Conservation (phyloP, 2,113 vertebrate species). For the Pholis gunnellus region DNA sequence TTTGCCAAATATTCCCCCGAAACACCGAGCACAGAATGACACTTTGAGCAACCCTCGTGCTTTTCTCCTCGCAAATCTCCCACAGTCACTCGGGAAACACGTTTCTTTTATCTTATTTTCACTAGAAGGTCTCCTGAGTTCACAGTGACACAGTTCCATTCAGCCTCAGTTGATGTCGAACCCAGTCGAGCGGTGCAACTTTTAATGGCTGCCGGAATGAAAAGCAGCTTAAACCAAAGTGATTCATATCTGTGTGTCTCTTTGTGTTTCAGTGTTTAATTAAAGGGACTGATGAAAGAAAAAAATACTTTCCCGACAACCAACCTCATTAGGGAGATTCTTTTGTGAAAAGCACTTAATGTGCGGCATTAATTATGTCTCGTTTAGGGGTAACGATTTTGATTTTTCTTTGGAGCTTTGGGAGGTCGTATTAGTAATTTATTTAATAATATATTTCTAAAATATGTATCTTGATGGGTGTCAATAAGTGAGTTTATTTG, state of each 20-base stretch:
- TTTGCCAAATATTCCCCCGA: constrained; percentile 15
- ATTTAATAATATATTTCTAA: no score
- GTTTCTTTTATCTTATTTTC: background rate
- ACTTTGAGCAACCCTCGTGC: constrained; percentile 2
- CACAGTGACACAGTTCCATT: constrained; percentile 40
- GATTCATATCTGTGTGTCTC: constrained; percentile 60
- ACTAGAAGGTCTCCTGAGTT: constrained; percentile 30
- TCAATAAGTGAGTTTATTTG: background rate
- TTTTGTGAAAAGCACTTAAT: constrained; percentile 56
- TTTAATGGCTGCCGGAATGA: constrained; percentile 61
- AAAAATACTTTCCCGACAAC: constrained; percentile 46
- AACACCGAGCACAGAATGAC: constrained; percentile 8
- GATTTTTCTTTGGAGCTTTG: constrained; percentile 14
- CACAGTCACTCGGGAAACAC: constrained; percentile 1
- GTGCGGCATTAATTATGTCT: constrained; percentile 46
- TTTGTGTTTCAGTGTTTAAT: constrained; percentile 70
- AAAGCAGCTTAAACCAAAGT: constrained; percentile 57
- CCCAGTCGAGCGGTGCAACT: constrained; percentile 43
- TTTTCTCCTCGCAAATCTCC: background rate
- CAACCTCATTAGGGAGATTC: constrained; percentile 52
- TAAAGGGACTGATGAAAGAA: constrained; percentile 64
- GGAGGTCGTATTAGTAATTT: background rate
- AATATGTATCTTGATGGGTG: background rate
- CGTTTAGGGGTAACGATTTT: constrained; percentile 25
- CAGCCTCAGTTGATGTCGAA: constrained; percentile 31